Evolutionary conservation across 2,113 vertebrate species (phyloP).

Genomic region (Seriola rivoliana): DNA sequence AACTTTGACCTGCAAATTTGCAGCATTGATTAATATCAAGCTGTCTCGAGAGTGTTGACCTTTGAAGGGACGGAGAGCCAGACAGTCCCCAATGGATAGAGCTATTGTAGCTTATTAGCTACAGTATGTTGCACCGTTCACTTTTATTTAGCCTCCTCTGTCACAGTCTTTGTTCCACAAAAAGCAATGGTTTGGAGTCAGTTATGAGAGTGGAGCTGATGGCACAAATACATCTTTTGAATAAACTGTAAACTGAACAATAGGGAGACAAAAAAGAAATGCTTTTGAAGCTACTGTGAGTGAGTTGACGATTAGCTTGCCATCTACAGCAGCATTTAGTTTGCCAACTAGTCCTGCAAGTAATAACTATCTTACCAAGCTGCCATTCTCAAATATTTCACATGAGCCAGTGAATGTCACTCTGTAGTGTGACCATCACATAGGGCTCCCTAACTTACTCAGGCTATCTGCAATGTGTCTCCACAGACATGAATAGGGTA

Average conservation of each 20-base stretch:
- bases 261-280: too few relatives aligned
- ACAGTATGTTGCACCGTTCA: neutral
- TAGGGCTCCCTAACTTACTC: too few relatives aligned
- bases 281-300: neutral
- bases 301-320: neutral
- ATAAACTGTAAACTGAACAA: too few relatives aligned
- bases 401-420: too few relatives aligned
- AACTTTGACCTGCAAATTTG: neutral
- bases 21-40: too few relatives aligned
- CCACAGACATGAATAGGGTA: neutral
- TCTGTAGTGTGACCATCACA: too few relatives aligned
- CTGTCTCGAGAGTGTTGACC: neutral
- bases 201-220: too few relatives aligned
- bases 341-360: neutral
- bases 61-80: too few relatives aligned
- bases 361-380: neutral
- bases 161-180: neutral
- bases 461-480: too few relatives aligned
- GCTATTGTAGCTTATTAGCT: neutral
- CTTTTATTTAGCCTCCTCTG: too few relatives aligned
- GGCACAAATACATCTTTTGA: too few relatives aligned
- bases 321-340: neutral
- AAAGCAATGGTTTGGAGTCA: neutral
- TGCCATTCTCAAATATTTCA: too few relatives aligned
- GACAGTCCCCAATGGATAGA: neutral